These are phyloP conservation scores for Caenorhabditis sp. DNA, from an alignment of 2,888 invertebrate genomes.

Conservation along the genomic window DNA sequence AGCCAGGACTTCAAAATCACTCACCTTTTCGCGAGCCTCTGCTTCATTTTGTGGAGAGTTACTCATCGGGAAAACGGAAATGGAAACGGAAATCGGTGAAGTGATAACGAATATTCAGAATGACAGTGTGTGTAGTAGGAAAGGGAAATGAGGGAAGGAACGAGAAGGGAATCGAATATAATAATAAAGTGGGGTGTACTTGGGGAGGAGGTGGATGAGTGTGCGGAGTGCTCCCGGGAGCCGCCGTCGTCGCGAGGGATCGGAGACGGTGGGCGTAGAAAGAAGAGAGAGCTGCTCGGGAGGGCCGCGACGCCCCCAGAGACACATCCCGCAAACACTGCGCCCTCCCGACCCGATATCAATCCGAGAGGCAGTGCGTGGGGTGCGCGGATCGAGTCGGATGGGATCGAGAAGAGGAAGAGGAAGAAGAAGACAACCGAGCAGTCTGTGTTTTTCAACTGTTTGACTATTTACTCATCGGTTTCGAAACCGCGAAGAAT, in stretches of 20 bases:
- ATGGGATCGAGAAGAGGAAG: too few species aligned
- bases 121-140: constrained; percentile 7
- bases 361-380: constrained; percentile 39
- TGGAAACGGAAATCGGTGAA: neutral
- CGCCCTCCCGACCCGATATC: constrained; percentile 25
- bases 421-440: too few species aligned
- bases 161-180: constrained; percentile 51
- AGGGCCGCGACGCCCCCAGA: constrained; percentile 38
- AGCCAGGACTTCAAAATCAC: neutral
- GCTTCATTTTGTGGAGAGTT: constrained; percentile 67
- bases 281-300: constrained; percentile 12
- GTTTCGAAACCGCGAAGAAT: constrained; percentile 46
- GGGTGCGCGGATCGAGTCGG: constrained; percentile 48
- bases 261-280: constrained; percentile 30
- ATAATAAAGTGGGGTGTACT: constrained; percentile 63
- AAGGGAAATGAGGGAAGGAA: constrained; percentile 6
- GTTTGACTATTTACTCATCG: constrained; percentile 51
- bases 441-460: constrained; percentile 18
- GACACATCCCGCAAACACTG: constrained; percentile 51
- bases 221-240: constrained; percentile 63
- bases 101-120: neutral
- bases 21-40: constrained; percentile 69
- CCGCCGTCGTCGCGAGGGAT: constrained; percentile 34
- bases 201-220: constrained; percentile 56
- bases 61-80: constrained; percentile 35